A percentile compares a stretch with the other conserved stretches of the same genome.
phyloP scores from a whole-genome alignment of 1,140 invertebrate genomes.

The Reticulitermes speratus region DNA sequence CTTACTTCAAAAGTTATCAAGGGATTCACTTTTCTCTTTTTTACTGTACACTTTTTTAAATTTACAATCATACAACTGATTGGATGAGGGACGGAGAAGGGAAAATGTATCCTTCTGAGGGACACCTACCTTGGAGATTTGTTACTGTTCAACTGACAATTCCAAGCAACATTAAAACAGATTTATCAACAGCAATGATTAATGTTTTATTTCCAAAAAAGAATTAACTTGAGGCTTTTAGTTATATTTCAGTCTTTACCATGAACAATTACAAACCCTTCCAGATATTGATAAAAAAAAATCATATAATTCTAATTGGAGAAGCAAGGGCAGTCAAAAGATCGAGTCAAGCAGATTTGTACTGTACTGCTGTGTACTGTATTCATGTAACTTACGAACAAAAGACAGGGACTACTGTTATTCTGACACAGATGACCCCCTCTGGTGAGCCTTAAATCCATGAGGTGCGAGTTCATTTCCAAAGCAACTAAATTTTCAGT shows the following conservation, averaged over 20 bases:
- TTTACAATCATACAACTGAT: background rate
- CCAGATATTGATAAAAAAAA: background rate
- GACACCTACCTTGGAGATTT: constrained; percentile 5
- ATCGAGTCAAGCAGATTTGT: background rate
- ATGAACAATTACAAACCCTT: background rate
- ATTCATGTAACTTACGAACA: background rate
- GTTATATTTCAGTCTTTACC: background rate
- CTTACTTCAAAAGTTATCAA: background rate
- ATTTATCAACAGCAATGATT: constrained; percentile 1
- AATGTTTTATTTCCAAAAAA: constrained; percentile 10
- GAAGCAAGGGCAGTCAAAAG: constrained; percentile 13
- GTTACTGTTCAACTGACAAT: background rate
- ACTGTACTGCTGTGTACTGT: background rate
- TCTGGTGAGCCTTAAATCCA: background rate
- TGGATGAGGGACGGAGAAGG: constrained; percentile 21
- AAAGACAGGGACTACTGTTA: background rate
- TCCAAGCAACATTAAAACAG: constrained; percentile 4
- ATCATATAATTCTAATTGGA: background rate
- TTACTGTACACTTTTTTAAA: constrained; percentile 24
- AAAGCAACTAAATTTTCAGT: background rate
- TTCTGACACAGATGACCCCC: background rate
- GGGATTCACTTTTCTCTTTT: constrained; percentile 11
- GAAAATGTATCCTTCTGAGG: constrained; percentile 24
- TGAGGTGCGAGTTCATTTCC: background rate
- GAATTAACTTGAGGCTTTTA: background rate